Conservation (phyloP, 2,888 invertebrate genomes). For the Dendrolimus houi region DNA sequence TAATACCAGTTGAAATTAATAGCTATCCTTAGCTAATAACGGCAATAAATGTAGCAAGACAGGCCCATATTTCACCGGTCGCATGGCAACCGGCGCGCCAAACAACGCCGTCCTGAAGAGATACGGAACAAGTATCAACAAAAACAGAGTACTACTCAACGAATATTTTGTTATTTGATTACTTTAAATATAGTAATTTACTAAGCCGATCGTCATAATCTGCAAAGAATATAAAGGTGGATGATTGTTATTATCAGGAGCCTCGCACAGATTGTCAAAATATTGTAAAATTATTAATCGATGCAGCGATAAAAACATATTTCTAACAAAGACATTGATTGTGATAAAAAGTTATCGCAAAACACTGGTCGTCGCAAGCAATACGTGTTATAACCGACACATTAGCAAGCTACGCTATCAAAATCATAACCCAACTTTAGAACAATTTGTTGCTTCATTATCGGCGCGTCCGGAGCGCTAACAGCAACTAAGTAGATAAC, state of each 20-base stretch:
- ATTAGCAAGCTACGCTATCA: constrained; percentile 22
- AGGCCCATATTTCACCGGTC: constrained; percentile 64
- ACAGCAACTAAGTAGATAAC: constrained; percentile 75
- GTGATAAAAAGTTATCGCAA: background rate
- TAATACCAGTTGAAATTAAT: constrained; percentile 47
- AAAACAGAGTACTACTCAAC: too few relatives aligned
- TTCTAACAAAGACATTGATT: background rate
- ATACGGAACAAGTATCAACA: constrained; percentile 10
- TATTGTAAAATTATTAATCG: background rate
- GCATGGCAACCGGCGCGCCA: constrained; percentile 54
- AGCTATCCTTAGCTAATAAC: constrained; percentile 63
- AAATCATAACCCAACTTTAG: constrained; percentile 48
- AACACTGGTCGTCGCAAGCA: constrained; percentile 12
- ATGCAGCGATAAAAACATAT: background rate
- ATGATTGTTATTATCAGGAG: constrained; percentile 7
- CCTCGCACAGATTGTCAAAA: background rate
- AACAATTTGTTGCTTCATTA: constrained; percentile 69
- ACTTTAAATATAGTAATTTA: too few relatives aligned
- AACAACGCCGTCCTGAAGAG: constrained; percentile 41
- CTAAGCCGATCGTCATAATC: too few relatives aligned
- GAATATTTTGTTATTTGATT: too few relatives aligned
- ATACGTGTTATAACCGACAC: background rate
- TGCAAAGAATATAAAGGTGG: too few relatives aligned
- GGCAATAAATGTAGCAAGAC: constrained; percentile 55
- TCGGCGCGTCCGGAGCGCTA: constrained; percentile 64